Base-by-base conservation (phyloP, 2,113 vertebrate species). In the Collichthys lucidus region DNA sequence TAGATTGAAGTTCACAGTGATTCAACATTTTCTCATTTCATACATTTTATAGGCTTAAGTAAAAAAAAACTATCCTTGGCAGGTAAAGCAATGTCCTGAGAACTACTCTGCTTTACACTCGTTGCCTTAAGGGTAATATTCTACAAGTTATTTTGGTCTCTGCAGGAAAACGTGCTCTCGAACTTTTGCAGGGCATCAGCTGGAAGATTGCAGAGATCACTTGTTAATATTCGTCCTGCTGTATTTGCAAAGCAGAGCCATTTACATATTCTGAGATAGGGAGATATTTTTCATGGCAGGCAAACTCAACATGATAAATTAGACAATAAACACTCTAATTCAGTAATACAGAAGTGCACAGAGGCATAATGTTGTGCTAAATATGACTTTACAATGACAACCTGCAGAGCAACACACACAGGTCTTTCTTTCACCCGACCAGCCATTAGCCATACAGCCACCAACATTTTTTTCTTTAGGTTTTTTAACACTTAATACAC, bases 261-360 rank as follows among this genome's bases (percentile, higher is more conserved):
- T 92, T 40, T 89, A 84, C 82, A 89, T 87, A 91, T 92, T 91
- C 85, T 85, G 83, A 84, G 86, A 91, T 89, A 5, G 74, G 57
- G 52, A 86, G 86, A 92, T 88, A 88, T 93, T 90, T 91, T 70
- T 90, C 89, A 83, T 73, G 80, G 85, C 89, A 88, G 83, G 90
- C 85, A 90, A 92, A 89, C 82, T 66, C 74, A 90, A 88, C 86
- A 85, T 94, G 93, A 94, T 94, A 89, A 94, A 95, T 94, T 92
- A 88, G 80, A 94, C 92, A 93, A 94, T 94, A 94, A 95, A 94
- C 86, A 84, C 62, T 88, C 67, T 91, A 94, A 94, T 92, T 79
- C 84, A 88, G 85, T 88, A 90, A 89, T 83, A 84, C 82, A 86
- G 90, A 94, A 88, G 86, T 85, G 89, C 70, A 67, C 42, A 62